A percentile compares a stretch with the other conserved stretches of the same genome.
These are phyloP conservation scores for Nothobranchius furzeri DNA, from an alignment of 2,113 vertebrate genomes.

Conservation along the genomic window DNA sequence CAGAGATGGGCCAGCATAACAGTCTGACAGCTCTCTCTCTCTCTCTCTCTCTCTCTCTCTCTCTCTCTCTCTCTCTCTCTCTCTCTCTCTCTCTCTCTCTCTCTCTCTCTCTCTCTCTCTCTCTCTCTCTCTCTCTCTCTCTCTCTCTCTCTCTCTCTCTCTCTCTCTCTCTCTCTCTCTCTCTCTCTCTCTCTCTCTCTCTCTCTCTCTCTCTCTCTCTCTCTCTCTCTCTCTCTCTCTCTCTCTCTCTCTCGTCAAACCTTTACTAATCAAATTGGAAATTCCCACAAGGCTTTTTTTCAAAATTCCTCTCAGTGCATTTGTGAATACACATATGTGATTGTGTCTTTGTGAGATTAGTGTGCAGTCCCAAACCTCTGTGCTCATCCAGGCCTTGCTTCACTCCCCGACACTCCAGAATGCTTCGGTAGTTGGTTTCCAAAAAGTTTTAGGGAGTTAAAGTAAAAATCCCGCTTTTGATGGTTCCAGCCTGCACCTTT, in stretches of 20 bases:
- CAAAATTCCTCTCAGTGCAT: conserved; percentile 30
- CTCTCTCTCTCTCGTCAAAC: conserved; percentile 45
- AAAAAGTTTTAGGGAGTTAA: conserved; percentile 36
- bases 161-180: conserved; percentile 40
- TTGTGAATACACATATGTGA: conserved; percentile 36
- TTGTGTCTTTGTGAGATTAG: conserved; percentile 29
- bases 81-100: too few relatives aligned
- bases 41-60: conserved; percentile 42
- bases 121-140: conserved; percentile 32
- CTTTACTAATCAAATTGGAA: conserved; percentile 56
- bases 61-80: conserved; percentile 22
- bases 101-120: conserved; percentile 45
- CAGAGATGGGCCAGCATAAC: conserved; percentile 65
- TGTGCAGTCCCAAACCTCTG: conserved; percentile 1
- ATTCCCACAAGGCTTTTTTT: conserved; percentile 43
- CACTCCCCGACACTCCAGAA: conserved; percentile 3
- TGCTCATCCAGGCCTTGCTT: neutral
- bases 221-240: conserved; percentile 24
- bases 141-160: conserved; percentile 39
- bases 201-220: too few relatives aligned
- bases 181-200: conserved; percentile 40
- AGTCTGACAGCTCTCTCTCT: conserved; percentile 61
- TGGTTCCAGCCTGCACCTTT: neutral
- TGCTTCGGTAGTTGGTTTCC: conserved; percentile 24
- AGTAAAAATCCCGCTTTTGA: conserved; percentile 24